These are phyloP conservation scores for Chesias legatella DNA, from an alignment of 2,888 invertebrate genomes.

Conservation along the genomic window DNA sequence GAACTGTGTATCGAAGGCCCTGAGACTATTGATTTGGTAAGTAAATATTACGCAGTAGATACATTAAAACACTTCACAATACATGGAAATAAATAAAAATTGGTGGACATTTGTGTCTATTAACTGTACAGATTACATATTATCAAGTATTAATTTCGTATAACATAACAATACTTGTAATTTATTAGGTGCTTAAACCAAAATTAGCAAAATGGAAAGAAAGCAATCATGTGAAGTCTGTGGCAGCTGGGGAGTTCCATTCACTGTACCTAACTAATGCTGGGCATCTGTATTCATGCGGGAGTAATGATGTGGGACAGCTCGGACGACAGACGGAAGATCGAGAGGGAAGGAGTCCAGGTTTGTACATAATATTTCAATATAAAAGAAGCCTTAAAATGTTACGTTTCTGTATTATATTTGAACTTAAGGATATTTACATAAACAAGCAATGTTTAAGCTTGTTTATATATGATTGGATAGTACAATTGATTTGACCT, in stretches of 20 bases:
- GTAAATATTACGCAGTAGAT: slow-evolving; percentile 19
- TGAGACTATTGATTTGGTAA: slow-evolving; percentile 63
- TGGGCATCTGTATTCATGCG: slow-evolving; percentile 94
- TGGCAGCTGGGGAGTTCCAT: slow-evolving; percentile 91
- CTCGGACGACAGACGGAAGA: slow-evolving; percentile 83
- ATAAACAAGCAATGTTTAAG: too few species aligned
- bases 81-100: too few species aligned
- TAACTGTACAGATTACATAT: too few species aligned
- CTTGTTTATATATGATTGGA: too few species aligned
- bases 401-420: too few species aligned
- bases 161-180: too few species aligned
- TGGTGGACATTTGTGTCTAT: too few species aligned
- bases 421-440: too few species aligned
- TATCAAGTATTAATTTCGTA: too few species aligned
- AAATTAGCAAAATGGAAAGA: slow-evolving; percentile 82
- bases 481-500: too few species aligned
- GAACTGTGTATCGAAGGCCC: slow-evolving; percentile 68
- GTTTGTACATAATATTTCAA: slow-evolving; percentile 39
- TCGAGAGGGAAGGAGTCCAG: slow-evolving; percentile 55
- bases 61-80: too few species aligned
- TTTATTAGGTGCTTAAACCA: slow-evolving; percentile 81
- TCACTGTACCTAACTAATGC: slow-evolving; percentile 87
- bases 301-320: slow-evolving; percentile 95
- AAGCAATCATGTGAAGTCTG: slow-evolving; percentile 73
- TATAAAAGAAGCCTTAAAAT: too few species aligned